Evolutionary conservation across 1,140 invertebrate genomes (phyloP).

Genomic region (Ganaspis sp.): DNA sequence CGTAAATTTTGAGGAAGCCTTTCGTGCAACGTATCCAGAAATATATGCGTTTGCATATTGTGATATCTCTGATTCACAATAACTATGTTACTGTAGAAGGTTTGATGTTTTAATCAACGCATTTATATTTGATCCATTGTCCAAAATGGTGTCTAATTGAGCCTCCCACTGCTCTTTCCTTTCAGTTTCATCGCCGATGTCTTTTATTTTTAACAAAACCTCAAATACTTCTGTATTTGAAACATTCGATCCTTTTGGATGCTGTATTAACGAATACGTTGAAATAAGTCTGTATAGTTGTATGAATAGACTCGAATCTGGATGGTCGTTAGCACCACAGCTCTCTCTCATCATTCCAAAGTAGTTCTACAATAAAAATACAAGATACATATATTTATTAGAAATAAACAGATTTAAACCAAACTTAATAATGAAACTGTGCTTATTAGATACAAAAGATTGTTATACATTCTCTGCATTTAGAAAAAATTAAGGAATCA

Average conservation of each 20-base stretch:
- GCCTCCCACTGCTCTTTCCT: constrained; percentile 32
- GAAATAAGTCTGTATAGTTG: constrained; percentile 7
- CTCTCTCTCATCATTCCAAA: constrained; percentile 32
- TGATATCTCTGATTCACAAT: too few species aligned
- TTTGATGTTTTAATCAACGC: too few species aligned
- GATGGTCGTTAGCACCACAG: too few species aligned
- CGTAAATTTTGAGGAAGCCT: too few species aligned
- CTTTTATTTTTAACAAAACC: not conserved
- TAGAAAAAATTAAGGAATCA: too few species aligned
- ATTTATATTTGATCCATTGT: not conserved
- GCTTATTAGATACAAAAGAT: too few species aligned
- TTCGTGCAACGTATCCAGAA: too few species aligned
- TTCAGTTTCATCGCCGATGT: constrained; percentile 5
- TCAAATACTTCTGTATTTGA: not conserved
- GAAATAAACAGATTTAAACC: not conserved
- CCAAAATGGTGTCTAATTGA: constrained; percentile 23
- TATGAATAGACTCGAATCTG: constrained; percentile 20
- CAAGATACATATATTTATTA: not conserved
- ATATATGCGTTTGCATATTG: too few species aligned
- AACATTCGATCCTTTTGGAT: constrained; percentile 15
- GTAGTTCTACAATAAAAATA: not conserved
- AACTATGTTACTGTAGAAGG: too few species aligned
- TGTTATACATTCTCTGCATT: too few species aligned
- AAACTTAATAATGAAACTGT: not conserved
- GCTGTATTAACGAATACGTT: constrained; percentile 20